Evolutionary conservation across 2,113 vertebrate species (phyloP).

Genomic region (Pholis gunnellus): DNA sequence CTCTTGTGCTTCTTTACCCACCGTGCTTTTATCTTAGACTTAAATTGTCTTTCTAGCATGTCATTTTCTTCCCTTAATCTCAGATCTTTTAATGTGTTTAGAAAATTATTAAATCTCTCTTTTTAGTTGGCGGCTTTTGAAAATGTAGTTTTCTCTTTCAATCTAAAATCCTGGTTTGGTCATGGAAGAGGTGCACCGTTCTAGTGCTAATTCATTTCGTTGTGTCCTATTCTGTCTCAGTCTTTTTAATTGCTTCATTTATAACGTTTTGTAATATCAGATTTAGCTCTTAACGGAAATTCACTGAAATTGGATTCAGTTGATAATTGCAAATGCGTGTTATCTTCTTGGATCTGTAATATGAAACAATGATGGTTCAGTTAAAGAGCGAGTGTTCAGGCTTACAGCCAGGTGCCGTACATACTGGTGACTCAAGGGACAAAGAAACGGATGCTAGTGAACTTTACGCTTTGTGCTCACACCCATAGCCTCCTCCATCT

Average conservation of each 20-base stretch:
- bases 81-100: constrained; percentile 61
- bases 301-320: constrained; percentile 1
- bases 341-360: constrained; percentile 5
- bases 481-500: constrained; percentile 25
- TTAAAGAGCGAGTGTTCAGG: constrained; percentile 7
- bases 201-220: background rate
- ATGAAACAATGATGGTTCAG: constrained; percentile 1
- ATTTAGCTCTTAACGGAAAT: constrained; percentile 14
- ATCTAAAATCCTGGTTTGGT: constrained; percentile 27
- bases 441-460: constrained; percentile 46
- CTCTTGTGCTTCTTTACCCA: constrained; percentile 48
- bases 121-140: constrained; percentile 52
- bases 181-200: background rate
- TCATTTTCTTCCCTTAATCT: constrained; percentile 59
- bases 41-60: constrained; percentile 52
- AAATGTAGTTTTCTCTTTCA: constrained; percentile 22
- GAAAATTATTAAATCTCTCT: constrained; percentile 37
- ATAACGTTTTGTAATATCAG: background rate
- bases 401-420: background rate
- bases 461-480: constrained; percentile 28
- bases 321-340: background rate
- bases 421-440: constrained; percentile 22
- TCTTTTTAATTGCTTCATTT: constrained; percentile 20
- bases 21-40: constrained; percentile 41
- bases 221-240: background rate